These are phyloP conservation scores for Mycalesis mineus DNA, from an alignment of 2,888 invertebrate species.

Conservation along the genomic window DNA sequence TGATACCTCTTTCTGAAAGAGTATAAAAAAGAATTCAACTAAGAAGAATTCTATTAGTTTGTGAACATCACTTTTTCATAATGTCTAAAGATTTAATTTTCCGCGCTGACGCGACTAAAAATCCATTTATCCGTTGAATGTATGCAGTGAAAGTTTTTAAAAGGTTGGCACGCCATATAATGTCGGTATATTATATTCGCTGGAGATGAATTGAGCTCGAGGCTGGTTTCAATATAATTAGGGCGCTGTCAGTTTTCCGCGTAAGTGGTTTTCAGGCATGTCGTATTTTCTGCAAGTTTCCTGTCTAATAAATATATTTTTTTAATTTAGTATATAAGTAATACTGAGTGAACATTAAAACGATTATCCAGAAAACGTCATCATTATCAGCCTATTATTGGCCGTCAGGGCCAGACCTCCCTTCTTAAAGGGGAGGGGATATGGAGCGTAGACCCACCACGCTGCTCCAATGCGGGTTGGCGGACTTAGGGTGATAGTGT, in stretches of 20 bases:
- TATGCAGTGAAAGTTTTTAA: conserved; percentile 8
- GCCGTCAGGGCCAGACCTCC: too few relatives aligned
- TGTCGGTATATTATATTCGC: background rate
- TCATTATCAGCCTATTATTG: too few relatives aligned
- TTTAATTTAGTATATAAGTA: too few relatives aligned
- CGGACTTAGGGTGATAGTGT: too few relatives aligned
- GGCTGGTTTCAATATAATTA: conserved; percentile 10
- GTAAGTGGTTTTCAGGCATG: background rate
- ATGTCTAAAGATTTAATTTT: background rate
- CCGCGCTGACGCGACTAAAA: conserved; percentile 9
- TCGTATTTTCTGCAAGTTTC: conserved; percentile 6
- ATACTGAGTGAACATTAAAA: too few relatives aligned
- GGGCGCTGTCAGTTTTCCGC: background rate
- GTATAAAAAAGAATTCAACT: too few relatives aligned
- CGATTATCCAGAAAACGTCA: too few relatives aligned
- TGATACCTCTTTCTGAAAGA: too few relatives aligned
- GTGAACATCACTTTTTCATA: background rate
- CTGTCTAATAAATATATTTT: background rate
- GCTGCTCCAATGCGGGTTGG: too few relatives aligned
- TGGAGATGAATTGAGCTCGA: conserved; percentile 7
- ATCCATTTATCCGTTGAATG: conserved; percentile 7
- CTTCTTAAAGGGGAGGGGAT: too few relatives aligned
- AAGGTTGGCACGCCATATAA: conserved; percentile 6
- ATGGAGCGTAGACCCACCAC: too few relatives aligned
- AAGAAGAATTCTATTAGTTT: background rate